A percentile compares a stretch with the other conserved stretches of the same genome.
These are phyloP conservation scores for Macrophya annulata DNA, from an alignment of 2,888 invertebrate species.

Conservation along the genomic window DNA sequence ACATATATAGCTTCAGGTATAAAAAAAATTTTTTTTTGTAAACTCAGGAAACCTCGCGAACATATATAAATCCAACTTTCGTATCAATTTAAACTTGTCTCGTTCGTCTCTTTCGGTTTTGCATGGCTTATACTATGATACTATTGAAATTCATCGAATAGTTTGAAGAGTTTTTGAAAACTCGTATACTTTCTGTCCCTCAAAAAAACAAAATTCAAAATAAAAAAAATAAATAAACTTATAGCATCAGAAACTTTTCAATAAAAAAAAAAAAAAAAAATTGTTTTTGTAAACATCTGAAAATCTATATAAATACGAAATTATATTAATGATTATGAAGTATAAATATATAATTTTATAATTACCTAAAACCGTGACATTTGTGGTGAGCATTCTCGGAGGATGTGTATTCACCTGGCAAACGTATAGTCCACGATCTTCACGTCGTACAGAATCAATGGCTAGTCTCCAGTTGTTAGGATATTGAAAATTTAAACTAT, in stretches of 20 bases:
- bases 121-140: neutral
- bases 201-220: neutral
- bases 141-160: conserved; percentile 43
- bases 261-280: too few relatives aligned
- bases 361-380: conserved; percentile 89
- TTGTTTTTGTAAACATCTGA: too few relatives aligned
- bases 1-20: too few relatives aligned
- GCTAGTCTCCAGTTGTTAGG: conserved; percentile 87
- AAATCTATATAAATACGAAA: neutral
- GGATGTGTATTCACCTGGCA: conserved; percentile 92
- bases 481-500: conserved; percentile 86
- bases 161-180: conserved; percentile 4
- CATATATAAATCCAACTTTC: conserved; percentile 22
- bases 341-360: conserved; percentile 59
- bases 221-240: neutral
- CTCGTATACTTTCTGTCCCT: neutral
- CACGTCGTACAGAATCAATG: conserved; percentile 87
- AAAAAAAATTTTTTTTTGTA: too few relatives aligned
- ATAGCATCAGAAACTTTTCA: neutral
- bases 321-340: neutral
- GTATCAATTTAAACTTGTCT: conserved; percentile 23
- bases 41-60: too few relatives aligned
- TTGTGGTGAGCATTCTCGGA: conserved; percentile 88
- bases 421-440: conserved; percentile 89
- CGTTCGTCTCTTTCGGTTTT: neutral